Evolutionary conservation across 2,888 invertebrate genomes (phyloP).

Genomic region (Barypeithes pellucidus): DNA sequence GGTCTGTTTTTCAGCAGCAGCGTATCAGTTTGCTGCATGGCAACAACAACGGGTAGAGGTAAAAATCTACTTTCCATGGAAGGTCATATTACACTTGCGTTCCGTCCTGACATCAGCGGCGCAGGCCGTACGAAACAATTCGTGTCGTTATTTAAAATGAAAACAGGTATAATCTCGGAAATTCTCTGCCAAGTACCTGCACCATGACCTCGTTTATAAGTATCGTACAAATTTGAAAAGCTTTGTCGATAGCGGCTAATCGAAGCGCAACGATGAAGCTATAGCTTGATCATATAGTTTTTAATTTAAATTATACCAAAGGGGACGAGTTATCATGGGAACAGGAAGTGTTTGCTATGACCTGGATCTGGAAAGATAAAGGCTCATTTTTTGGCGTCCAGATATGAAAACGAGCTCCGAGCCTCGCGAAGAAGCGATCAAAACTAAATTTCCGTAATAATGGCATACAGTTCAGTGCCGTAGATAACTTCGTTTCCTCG

Average conservation of each 20-base stretch:
- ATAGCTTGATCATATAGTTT: too few relatives aligned
- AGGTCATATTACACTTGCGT: conserved; percentile 36
- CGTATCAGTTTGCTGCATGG: conserved; percentile 18
- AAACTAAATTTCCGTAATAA: too few relatives aligned
- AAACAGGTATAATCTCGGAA: conserved; percentile 2
- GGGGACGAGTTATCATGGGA: too few relatives aligned
- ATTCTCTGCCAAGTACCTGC: background rate
- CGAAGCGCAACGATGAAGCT: background rate
- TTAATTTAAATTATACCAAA: too few relatives aligned
- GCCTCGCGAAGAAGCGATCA: too few relatives aligned
- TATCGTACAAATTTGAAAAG: background rate
- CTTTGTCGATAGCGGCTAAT: background rate
- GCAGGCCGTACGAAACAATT: background rate
- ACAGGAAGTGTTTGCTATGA: too few relatives aligned
- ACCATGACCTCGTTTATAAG: too few relatives aligned
- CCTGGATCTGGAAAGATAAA: too few relatives aligned
- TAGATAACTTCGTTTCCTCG: too few relatives aligned
- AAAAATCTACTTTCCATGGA: conserved; percentile 49
- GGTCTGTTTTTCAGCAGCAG: conserved; percentile 24
- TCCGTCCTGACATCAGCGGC: conserved; percentile 29
- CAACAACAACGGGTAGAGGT: conserved; percentile 34
- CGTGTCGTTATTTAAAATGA: background rate
- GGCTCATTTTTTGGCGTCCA: too few relatives aligned
- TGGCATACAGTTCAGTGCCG: too few relatives aligned
- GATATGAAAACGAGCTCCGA: too few relatives aligned